These are phyloP conservation scores for Anisognathus igniventris DNA, from an alignment of 2,797 vertebrate genomes.

Conservation along the genomic window DNA sequence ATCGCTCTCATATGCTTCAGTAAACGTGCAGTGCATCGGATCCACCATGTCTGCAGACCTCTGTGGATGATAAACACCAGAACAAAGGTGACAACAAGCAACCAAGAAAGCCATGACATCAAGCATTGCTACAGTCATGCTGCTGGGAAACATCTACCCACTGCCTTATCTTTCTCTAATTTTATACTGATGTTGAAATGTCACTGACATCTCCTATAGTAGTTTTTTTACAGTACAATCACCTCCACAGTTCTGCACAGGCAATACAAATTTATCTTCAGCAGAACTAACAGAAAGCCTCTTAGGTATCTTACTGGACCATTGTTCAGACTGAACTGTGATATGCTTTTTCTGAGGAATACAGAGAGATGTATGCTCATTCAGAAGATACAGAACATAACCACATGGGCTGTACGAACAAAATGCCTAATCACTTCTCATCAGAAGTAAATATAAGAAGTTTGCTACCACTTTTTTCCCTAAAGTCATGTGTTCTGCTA, in stretches of 20 bases:
- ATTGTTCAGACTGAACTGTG: not conserved
- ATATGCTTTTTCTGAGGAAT: not conserved
- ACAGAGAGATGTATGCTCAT: not conserved
- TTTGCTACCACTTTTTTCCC: not conserved
- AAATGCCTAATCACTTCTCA: not conserved
- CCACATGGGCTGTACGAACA: not conserved
- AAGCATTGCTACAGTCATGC: not conserved
- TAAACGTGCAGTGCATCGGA: not conserved
- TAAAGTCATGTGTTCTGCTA: not conserved
- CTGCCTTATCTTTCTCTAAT: not conserved
- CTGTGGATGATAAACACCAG: not conserved
- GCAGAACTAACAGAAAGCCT: not conserved
- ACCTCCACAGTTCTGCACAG: not conserved
- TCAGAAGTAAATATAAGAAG: not conserved
- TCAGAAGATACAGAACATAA: not conserved
- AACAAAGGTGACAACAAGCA: slow-evolving; percentile 15
- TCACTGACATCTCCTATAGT: not conserved
- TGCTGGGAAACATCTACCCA: slow-evolving; percentile 9
- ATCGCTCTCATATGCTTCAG: slow-evolving; percentile 31
- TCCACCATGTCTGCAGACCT: not conserved
- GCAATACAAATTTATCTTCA: not conserved
- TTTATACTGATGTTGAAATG: not conserved
- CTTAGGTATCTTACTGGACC: not conserved
- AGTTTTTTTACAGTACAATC: not conserved
- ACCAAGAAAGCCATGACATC: not conserved